Evolutionary conservation across 2,888 invertebrate species (phyloP), one percentile per base, ranked within the genome.

Genomic region (Polyommatus icarus): DNA sequence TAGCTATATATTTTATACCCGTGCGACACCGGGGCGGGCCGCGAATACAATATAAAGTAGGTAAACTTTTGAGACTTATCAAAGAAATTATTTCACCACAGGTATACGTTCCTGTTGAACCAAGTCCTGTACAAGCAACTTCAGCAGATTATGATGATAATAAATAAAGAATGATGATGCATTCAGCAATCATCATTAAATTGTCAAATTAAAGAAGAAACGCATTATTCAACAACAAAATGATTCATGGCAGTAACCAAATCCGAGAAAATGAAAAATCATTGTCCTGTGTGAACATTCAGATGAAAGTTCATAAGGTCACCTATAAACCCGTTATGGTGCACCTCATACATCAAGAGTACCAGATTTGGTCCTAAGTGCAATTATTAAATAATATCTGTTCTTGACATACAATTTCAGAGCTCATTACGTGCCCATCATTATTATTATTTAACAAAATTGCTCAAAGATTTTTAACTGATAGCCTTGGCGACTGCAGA

Each of bases 341-440:
- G 20, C 73, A 73, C 40, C 73, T 73, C 73, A 73, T 40, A 46
- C 20, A 67, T 67, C 67, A 67, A 29, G 18, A 18, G 67, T 18
- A 15, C 67, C 67, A 67, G 29, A 67, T 67, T 67, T 67, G 67
- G 67, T 18, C 67, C 67, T 67, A 29, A 67, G 67, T 32, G 67
- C 67, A 67, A 46, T 54, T 54, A 72, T 40, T 73, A 46, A 20
- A 73, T 73, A 73, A 46, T 40, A 73, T 40, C 40, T 73, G 46
- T 72, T 72, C 73, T 73, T 73, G 73, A 46, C 73, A 73, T 40
- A 73, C 40, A 24, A 73, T 20, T 40, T n/a, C 1, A 40, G 24
- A 46, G n/a, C 40, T 73, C 73, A 20, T 46, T 40, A 46, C 24
- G 1, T 72, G 20, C 10, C n/a, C 10, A 20, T 40, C n/a, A 32